Evolutionary conservation across 2,113 vertebrate species (phyloP).

Genomic region (Nyctibius bracteatus): DNA sequence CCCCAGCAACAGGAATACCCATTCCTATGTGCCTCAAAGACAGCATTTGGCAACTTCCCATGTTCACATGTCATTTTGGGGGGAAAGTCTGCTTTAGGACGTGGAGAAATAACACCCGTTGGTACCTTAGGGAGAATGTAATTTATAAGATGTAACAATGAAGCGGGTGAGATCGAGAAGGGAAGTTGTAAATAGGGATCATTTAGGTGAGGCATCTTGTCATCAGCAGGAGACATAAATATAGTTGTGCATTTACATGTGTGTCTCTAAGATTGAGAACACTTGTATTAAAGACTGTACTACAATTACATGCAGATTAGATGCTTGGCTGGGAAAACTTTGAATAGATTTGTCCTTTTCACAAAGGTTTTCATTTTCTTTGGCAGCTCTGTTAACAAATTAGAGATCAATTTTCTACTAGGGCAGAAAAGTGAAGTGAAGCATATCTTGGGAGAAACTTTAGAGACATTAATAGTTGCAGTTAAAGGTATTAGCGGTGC

Average conservation of each 20-base stretch:
- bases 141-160: not conserved
- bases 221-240: not conserved
- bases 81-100: not conserved
- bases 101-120: not conserved
- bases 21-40: not conserved
- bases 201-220: constrained; percentile 4
- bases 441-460: constrained; percentile 22
- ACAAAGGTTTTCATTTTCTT: constrained; percentile 62
- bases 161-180: not conserved
- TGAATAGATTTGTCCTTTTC: constrained; percentile 64
- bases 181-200: not conserved
- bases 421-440: constrained; percentile 14
- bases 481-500: not conserved
- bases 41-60: not conserved
- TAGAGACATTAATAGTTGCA: not conserved
- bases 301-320: constrained; percentile 67
- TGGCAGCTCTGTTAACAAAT: constrained; percentile 61
- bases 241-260: not conserved
- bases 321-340: constrained; percentile 50
- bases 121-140: not conserved
- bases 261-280: not conserved
- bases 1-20: not conserved
- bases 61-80: rapidly evolving
- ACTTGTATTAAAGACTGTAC: constrained; percentile 29
- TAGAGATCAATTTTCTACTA: constrained; percentile 45